phyloP scores from a whole-genome alignment of 1,140 invertebrate species.

The Papilio polytes region DNA sequence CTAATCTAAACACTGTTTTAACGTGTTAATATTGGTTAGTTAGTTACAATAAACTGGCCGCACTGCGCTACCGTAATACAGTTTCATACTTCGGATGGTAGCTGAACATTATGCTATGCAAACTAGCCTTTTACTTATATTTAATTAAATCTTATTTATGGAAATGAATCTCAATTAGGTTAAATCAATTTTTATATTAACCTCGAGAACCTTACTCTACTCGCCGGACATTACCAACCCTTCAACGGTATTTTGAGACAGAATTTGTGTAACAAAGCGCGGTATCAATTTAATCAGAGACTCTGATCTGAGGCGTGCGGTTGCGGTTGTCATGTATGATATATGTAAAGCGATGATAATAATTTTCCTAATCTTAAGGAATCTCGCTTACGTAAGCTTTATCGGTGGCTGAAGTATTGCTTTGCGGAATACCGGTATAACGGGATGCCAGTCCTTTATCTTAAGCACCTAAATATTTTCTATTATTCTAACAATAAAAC shows the following conservation, averaged over 20 bases:
- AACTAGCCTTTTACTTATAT: no score
- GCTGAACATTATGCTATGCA: no score
- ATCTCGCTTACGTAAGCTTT: slow-evolving; percentile 36
- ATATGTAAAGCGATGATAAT: slow-evolving; percentile 32
- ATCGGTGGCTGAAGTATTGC: slow-evolving; percentile 35
- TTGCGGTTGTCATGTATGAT: slow-evolving; percentile 31
- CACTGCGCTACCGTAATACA: no score
- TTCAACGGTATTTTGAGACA: neutral
- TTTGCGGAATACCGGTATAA: slow-evolving; percentile 31
- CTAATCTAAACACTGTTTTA: no score
- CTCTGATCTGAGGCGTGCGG: slow-evolving; percentile 23
- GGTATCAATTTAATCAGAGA: slow-evolving; percentile 22
- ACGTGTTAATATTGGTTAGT: no score
- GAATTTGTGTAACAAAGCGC: neutral
- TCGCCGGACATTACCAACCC: neutral
- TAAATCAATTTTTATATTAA: no score
- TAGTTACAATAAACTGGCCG: no score
- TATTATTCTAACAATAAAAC: neutral
- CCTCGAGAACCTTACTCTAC: neutral
- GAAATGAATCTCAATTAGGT: no score
- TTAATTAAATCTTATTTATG: no score
- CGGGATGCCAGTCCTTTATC: slow-evolving; percentile 31
- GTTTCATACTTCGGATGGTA: no score
- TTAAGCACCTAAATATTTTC: neutral
- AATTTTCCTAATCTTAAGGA: slow-evolving; percentile 40